Percentiles rank a stretch among this genome's conserved stretches.
Evolutionary conservation across 2,888 invertebrate genomes (phyloP).

Genomic region (Phortica okadai): DNA sequence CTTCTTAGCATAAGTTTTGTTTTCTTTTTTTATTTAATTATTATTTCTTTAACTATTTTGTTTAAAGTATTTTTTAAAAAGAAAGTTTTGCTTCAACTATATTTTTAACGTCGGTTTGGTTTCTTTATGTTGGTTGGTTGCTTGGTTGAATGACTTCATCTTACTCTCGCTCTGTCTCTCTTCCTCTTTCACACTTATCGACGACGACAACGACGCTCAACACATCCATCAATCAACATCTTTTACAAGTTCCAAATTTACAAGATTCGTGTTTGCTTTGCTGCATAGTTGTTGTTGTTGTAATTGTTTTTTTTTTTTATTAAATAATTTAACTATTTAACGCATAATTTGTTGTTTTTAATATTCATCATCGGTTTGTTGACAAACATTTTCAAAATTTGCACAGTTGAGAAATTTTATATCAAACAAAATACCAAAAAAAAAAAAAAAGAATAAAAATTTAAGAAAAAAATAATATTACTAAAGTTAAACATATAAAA

Average conservation of each 20-base stretch:
- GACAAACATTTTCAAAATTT: not conserved
- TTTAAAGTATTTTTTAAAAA: constrained; percentile 12
- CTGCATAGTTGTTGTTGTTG: not conserved
- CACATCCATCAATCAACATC: not conserved
- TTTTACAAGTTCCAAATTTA: not conserved
- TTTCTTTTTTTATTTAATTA: constrained; percentile 35
- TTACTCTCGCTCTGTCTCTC: too few relatives aligned
- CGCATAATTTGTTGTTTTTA: constrained; percentile 7
- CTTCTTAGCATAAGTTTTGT: constrained; percentile 37
- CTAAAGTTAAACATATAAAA: too few relatives aligned
- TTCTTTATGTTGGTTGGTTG: constrained; percentile 35
- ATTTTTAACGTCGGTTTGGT: constrained; percentile 25
- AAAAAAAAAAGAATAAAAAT: constrained; percentile 48
- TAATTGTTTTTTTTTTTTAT: not conserved
- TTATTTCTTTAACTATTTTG: constrained; percentile 36
- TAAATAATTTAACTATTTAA: constrained; percentile 21
- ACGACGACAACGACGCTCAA: not conserved
- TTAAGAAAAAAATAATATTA: constrained; percentile 58
- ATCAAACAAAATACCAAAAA: constrained; percentile 53
- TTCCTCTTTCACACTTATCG: not conserved
- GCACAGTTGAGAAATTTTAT: constrained; percentile 23
- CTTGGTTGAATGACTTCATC: not conserved
- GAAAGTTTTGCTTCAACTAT: too few relatives aligned
- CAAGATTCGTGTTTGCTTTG: not conserved
- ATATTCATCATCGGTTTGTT: not conserved